These are phyloP conservation scores for Trogon surrucura DNA, from an alignment of 2,113 vertebrate species.

Conservation along the genomic window DNA sequence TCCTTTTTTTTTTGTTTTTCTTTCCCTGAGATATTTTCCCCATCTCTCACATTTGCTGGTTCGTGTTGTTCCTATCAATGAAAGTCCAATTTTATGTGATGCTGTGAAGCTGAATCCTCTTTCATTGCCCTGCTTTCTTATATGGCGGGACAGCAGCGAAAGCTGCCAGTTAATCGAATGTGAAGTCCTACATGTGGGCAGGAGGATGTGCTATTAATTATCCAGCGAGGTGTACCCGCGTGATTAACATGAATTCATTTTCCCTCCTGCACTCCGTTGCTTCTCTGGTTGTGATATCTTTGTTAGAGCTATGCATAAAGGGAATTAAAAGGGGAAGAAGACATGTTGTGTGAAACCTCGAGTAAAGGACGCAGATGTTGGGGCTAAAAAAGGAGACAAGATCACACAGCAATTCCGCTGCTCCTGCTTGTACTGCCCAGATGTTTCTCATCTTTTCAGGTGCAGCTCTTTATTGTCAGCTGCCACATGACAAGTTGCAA, in stretches of 20 bases:
- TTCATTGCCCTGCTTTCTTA: neutral
- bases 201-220: slow-evolving; percentile 13
- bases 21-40: neutral
- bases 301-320: neutral
- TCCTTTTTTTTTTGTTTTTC: neutral
- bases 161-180: slow-evolving; percentile 12
- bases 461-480: neutral
- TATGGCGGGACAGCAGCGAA: neutral
- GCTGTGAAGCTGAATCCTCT: neutral
- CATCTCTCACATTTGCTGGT: neutral
- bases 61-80: neutral
- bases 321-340: neutral
- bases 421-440: neutral
- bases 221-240: neutral
- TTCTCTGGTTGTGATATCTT: neutral
- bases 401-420: neutral
- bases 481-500: neutral
- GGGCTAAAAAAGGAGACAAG: neutral
- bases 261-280: neutral
- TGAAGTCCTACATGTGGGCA: neutral
- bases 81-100: neutral
- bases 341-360: neutral
- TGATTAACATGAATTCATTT: neutral
- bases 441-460: neutral
- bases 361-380: neutral